Conservation (phyloP, 2,888 invertebrate species). For the Leptinotarsa tumamoca region DNA sequence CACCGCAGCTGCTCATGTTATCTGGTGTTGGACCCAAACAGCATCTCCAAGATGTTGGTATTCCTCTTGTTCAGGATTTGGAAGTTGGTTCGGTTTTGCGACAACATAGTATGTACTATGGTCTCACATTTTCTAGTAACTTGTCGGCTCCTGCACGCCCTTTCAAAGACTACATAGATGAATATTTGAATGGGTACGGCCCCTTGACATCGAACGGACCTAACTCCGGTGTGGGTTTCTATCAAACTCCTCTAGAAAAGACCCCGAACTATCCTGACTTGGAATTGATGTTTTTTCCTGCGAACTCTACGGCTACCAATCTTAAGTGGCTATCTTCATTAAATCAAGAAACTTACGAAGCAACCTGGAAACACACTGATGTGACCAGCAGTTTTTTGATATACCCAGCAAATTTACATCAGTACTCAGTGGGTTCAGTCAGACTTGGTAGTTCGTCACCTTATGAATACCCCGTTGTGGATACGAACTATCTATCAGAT, state of each 20-base stretch:
- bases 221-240: slow-evolving; percentile 31
- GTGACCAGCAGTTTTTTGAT: slow-evolving; percentile 27
- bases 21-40: slow-evolving; percentile 75
- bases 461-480: slow-evolving; percentile 67
- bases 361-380: slow-evolving; percentile 62
- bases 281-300: slow-evolving; percentile 31
- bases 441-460: slow-evolving; percentile 50
- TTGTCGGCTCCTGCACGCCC: slow-evolving; percentile 62
- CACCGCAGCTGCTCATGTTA: slow-evolving; percentile 80
- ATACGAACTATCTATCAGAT: slow-evolving; percentile 75
- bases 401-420: slow-evolving; percentile 39
- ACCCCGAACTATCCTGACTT: slow-evolving; percentile 30
- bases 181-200: slow-evolving; percentile 43
- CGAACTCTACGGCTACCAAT: slow-evolving; percentile 71
- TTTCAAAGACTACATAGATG: slow-evolving; percentile 69
- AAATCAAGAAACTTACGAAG: slow-evolving; percentile 53
- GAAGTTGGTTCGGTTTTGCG: slow-evolving; percentile 83
- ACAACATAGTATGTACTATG: slow-evolving; percentile 77
- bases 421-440: slow-evolving; percentile 73
- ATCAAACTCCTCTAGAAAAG: slow-evolving; percentile 19
- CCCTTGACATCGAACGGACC: slow-evolving; percentile 26
- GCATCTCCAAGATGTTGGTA: slow-evolving; percentile 69
- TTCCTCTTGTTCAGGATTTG: slow-evolving; percentile 70
- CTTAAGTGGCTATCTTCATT: slow-evolving; percentile 44
- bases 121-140: slow-evolving; percentile 77